Evolutionary conservation across 2,888 invertebrate genomes (phyloP), one percentile per base, ranked within the genome.

Genomic region (Nyleta sp.): DNA sequence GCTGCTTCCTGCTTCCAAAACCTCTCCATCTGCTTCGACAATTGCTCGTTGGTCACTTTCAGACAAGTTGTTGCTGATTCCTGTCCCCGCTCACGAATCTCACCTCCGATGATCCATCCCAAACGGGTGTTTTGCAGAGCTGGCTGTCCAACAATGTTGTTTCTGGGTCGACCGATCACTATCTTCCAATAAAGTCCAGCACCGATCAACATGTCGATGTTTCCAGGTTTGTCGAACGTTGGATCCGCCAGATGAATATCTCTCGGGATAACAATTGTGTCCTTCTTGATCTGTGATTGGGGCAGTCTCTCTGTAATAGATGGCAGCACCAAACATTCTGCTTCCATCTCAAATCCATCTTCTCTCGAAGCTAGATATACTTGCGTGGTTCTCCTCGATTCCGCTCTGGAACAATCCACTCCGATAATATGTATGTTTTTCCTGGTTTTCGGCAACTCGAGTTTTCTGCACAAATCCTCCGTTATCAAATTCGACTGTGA

Each of bases 101-200:
- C 59, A 1, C 59, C 59, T 11, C 59, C 59, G 0, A 44, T 22
- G 0, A 59, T 60, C 60, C 60, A 60, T 46, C 46, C 60, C 0
- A 60, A 28, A 0, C 17, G 1, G 8, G 60, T 60, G 11, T 59
- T 59, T 18, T 59, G 59, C 2, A 42, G 10, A 18, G 28, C 22
- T 7, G 60, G 65, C 13, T 65, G 40, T 13, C 40, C 40, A 2
- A 2, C 33, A 10, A 52, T 6, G 10, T 18, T 17, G n/a, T 52
- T 52, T 20, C 20, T 38, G 0, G 35, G 55, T 13, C 11, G 11
- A 22, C 38, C 55, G 8, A 55, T 22, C 0, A 55, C 13, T 1
- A 20, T 11, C 18, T 38, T 55, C 35, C 38, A 55, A 20, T 55
- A 55, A 4, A 55, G 6, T 13, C 38, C 55, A 4, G 40, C 7